Conservation (phyloP, 2,797 vertebrate genomes). For the Hydrophis major region DNA sequence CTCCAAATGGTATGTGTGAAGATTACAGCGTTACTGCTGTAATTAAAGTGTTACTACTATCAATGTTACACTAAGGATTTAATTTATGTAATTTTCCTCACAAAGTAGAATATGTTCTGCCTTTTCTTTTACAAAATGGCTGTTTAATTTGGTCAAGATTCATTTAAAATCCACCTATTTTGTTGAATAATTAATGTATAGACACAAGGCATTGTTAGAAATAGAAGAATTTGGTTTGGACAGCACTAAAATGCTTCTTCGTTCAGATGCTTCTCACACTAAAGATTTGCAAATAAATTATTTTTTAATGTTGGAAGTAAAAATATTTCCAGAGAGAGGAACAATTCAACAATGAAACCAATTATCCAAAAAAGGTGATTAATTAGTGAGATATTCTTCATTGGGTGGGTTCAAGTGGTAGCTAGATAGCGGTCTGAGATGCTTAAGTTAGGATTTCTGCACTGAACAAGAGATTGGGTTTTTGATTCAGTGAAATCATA, state of each 20-base stretch:
- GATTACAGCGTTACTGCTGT: slow-evolving; percentile 2
- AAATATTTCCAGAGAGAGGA: background rate
- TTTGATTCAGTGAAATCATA: background rate
- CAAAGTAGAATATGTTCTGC: background rate
- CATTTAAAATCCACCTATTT: background rate
- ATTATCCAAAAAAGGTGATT: background rate
- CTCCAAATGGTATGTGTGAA: background rate
- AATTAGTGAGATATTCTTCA: background rate
- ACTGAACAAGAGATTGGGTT: background rate
- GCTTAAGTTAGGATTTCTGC: background rate
- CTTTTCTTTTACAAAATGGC: background rate
- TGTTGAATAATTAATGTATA: background rate
- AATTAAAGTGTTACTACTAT: background rate
- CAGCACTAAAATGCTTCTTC: background rate
- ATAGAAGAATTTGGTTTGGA: background rate
- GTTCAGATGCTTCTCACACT: background rate
- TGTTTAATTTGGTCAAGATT: background rate
- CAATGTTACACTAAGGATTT: background rate
- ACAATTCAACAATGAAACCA: background rate
- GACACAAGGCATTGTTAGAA: background rate
- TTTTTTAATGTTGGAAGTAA: background rate
- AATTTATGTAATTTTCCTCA: background rate
- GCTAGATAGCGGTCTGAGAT: background rate
- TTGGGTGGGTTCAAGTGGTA: background rate
- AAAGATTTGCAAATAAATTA: background rate